Percentiles rank a stretch among this genome's conserved stretches.
These are phyloP conservation scores for Entelurus aequoreus DNA, from an alignment of 2,113 vertebrate genomes.

Conservation along the genomic window DNA sequence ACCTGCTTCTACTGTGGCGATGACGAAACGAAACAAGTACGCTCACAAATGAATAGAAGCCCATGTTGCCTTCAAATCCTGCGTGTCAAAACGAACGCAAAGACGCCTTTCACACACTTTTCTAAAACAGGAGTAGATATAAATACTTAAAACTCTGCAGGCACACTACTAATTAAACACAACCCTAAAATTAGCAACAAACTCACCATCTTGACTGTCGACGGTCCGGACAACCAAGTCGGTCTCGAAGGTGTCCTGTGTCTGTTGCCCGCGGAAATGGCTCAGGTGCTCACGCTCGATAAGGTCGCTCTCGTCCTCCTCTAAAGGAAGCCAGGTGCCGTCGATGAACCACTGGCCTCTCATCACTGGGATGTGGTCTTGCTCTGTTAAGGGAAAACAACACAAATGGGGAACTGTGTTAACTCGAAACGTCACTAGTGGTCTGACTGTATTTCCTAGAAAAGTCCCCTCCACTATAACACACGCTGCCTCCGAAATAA, in stretches of 20 bases:
- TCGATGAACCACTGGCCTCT: constrained; percentile 98
- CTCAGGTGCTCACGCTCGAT: constrained; percentile 90
- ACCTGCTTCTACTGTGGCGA: constrained; percentile 27
- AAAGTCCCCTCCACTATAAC: no score
- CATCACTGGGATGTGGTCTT: constrained; percentile 93
- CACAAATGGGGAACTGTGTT: neutral
- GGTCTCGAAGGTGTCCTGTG: constrained; percentile 87
- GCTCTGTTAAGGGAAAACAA: constrained; percentile 66
- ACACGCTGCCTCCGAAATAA: no score
- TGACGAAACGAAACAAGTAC: constrained; percentile 25
- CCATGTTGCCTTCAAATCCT: constrained; percentile 29
- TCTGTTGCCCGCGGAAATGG: constrained; percentile 86
- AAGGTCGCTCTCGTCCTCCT: constrained; percentile 93
- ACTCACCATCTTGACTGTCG: constrained; percentile 95
- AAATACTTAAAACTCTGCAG: neutral
- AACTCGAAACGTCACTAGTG: no score
- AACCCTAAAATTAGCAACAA: no score
- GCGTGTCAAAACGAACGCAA: neutral
- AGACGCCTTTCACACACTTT: no score
- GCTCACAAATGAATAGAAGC: constrained; percentile 18
- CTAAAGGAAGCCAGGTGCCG: constrained; percentile 92
- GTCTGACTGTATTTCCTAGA: no score
- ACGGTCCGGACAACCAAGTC: constrained; percentile 83
- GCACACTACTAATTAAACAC: neutral
- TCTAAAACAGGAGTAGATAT: no score